phyloP scores from a whole-genome alignment of 1,140 invertebrate species.

The Aphelinus atriplicis region DNA sequence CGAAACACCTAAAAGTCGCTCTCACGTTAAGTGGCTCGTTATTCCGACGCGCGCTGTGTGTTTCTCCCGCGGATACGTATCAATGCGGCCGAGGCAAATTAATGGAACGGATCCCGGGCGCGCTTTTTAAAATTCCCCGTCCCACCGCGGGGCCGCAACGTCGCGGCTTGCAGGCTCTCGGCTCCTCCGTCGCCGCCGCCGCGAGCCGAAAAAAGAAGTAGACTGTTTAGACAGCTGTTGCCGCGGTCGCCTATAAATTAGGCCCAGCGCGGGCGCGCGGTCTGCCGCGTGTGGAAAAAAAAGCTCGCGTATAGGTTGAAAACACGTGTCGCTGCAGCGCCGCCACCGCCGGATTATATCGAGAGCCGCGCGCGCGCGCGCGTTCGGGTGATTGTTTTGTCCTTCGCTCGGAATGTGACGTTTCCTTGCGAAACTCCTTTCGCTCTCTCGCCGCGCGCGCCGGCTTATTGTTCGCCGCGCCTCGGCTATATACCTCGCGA shows the following conservation, averaged over 20 bases:
- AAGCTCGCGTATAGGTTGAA: neutral
- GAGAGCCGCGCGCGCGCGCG: neutral
- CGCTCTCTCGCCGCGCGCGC: neutral
- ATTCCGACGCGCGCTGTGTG: neutral
- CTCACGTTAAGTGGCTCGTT: slow-evolving; percentile 27
- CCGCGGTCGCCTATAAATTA: slow-evolving; percentile 32
- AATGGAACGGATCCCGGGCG: slow-evolving; percentile 18
- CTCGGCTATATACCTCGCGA: too few relatives aligned
- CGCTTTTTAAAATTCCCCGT: neutral
- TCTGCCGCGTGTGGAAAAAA: too few relatives aligned
- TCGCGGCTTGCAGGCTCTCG: too few relatives aligned
- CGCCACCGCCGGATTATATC: neutral
- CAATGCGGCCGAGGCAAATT: slow-evolving; percentile 1
- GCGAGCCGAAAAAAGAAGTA: slow-evolving; percentile 26
- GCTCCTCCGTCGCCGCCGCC: neutral
- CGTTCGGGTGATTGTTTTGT: slow-evolving; percentile 33
- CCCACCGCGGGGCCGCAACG: too few relatives aligned
- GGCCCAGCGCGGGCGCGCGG: neutral
- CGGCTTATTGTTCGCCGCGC: slow-evolving; percentile 4
- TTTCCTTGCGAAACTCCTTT: slow-evolving; percentile 24
- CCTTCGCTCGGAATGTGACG: slow-evolving; percentile 28
- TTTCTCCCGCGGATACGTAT: neutral
- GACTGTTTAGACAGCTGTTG: slow-evolving; percentile 48
- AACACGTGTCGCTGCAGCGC: slow-evolving; percentile 18
- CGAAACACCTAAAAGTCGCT: neutral